Evolutionary conservation across 2,888 invertebrate genomes (phyloP).

Genomic region (Magallana nippona): DNA sequence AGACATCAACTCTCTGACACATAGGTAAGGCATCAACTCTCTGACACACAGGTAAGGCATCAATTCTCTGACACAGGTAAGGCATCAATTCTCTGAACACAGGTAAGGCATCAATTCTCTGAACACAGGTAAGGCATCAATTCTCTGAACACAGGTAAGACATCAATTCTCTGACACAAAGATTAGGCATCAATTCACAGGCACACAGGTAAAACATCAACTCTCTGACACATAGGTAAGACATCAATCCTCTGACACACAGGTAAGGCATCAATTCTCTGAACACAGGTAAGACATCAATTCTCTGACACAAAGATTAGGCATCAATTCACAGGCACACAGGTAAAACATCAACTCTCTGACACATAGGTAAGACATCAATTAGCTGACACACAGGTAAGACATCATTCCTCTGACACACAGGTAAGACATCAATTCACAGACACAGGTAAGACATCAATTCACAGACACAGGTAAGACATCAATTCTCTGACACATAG

Average conservation of each 20-base stretch:
- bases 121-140: not conserved
- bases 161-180: slow-evolving; percentile 94
- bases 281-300: not conserved
- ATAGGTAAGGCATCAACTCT: slow-evolving; percentile 96
- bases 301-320: not conserved
- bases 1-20: slow-evolving; percentile 79
- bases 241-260: slow-evolving; percentile 88
- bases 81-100: slow-evolving; percentile 92
- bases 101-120: slow-evolving; percentile 72
- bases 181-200: slow-evolving; percentile 96
- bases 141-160: slow-evolving; percentile 77
- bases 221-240: slow-evolving; percentile 90
- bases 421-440: slow-evolving; percentile 89
- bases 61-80: not conserved
- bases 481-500: slow-evolving; percentile 94
- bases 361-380: slow-evolving; percentile 87
- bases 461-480: slow-evolving; percentile 77
- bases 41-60: slow-evolving; percentile 96
- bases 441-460: too few relatives aligned
- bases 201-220: slow-evolving; percentile 96
- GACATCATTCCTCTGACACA: slow-evolving; percentile 94
- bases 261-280: slow-evolving; percentile 70
- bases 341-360: slow-evolving; percentile 86
- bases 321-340: not conserved
- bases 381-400: slow-evolving; percentile 96